A percentile compares a stretch with the other conserved stretches of the same genome.
phyloP scores from a whole-genome alignment of 2,888 invertebrate genomes.

The Synergus japonicus region DNA sequence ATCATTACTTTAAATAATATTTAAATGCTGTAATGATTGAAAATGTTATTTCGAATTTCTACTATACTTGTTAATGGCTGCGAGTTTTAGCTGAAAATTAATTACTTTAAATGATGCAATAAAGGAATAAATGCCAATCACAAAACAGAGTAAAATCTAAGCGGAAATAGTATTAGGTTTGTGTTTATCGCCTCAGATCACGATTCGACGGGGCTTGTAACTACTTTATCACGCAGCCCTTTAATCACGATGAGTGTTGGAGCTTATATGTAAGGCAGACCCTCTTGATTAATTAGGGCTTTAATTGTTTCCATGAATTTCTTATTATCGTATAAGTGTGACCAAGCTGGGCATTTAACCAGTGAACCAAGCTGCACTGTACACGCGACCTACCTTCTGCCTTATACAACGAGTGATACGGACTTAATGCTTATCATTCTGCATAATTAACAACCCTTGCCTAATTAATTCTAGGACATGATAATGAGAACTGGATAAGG shows the following conservation, averaged over 20 bases:
- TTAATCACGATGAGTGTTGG: conserved; percentile 23
- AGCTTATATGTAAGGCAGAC: conserved; percentile 20
- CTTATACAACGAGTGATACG: conserved; percentile 23
- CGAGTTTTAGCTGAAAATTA: neutral
- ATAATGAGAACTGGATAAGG: too few relatives aligned
- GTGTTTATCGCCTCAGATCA: conserved; percentile 30
- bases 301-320: conserved; percentile 53
- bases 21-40: neutral
- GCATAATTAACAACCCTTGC: conserved; percentile 43
- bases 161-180: neutral
- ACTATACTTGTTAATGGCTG: neutral
- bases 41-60: neutral
- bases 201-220: conserved; percentile 33
- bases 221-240: conserved; percentile 31
- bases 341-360: conserved; percentile 44
- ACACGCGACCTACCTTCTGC: conserved; percentile 30
- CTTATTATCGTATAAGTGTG: conserved; percentile 38
- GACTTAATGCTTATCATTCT: conserved; percentile 21
- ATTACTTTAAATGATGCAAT: neutral
- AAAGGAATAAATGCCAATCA: neutral
- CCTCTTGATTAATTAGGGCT: conserved; percentile 50
- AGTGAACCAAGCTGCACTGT: conserved; percentile 32
- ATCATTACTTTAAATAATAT: too few relatives aligned
- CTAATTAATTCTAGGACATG: neutral
- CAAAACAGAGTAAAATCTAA: neutral